Conservation (phyloP, 2,113 vertebrate species). For the Syngnathus floridae region DNA sequence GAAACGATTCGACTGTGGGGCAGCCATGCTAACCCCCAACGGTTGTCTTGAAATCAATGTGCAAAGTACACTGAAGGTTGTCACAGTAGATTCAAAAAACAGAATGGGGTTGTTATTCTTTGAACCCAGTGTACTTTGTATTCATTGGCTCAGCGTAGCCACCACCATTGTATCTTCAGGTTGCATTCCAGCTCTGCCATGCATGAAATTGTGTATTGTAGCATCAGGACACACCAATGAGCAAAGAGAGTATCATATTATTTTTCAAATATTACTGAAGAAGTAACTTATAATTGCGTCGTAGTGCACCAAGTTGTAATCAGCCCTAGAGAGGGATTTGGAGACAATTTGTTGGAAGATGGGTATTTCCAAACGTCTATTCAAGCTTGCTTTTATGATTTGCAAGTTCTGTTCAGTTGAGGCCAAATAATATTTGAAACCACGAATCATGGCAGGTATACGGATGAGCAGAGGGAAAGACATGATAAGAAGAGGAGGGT, state of each 20-base stretch:
- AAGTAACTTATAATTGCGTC: neutral
- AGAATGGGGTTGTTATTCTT: neutral
- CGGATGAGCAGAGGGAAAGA: neutral
- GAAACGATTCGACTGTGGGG: neutral
- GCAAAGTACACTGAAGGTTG: neutral
- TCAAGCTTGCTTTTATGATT: neutral
- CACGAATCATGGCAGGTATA: constrained; percentile 3
- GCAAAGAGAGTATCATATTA: neutral
- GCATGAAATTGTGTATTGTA: constrained; percentile 8
- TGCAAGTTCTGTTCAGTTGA: neutral
- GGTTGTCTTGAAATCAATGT: neutral
- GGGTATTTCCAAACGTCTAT: neutral
- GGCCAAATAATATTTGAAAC: neutral
- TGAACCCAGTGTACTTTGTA: constrained; percentile 1
- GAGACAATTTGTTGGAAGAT: neutral
- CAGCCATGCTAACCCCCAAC: neutral
- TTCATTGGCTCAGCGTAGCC: neutral
- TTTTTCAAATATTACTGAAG: neutral
- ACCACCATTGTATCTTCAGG: constrained; percentile 5
- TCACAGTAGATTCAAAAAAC: neutral
- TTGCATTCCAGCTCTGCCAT: constrained; percentile 10
- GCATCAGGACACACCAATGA: neutral
- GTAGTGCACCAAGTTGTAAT: neutral
- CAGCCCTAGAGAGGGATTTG: neutral
- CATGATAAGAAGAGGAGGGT: constrained; percentile 10